Evolutionary conservation across 2,113 vertebrate species (phyloP), one percentile per base, ranked within the genome.

Genomic region (Mus pahari): DNA sequence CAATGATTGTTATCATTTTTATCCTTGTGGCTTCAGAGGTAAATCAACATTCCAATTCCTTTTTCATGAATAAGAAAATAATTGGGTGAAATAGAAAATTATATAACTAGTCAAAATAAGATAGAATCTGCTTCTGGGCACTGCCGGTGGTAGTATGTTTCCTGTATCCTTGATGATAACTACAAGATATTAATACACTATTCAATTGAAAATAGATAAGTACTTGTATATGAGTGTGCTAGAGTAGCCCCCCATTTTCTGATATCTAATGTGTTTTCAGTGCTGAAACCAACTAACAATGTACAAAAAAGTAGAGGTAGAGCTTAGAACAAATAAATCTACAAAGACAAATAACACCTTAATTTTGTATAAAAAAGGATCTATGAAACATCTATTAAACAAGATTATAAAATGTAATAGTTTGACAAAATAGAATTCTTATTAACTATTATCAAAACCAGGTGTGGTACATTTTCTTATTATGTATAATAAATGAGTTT

Each of bases 1-100:
- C 70, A 79, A 62, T 74, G 24, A 91, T 77, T 45, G 42, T 55
- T 96, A 62, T 58, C 3, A 79, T 66, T 94, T 96, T 94, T 0
- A 81, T 79, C 3, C 10, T 92, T 75, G 19, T 86, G 62, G 12
- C 70, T 84, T 77, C 86, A 73, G 13, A 81, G 42, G 86, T 94
- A 75, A 95, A 2, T 39, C 89, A 55, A 71, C 16, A 89, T 7
- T 75, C 36, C 19, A 74, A 42, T 92, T 7, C 1, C 5, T 48
- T 73, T 74, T 84, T 48, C 12, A 64, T 79, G 75, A 24, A 7
- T 75, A 20, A 92, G 22, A 95, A 92, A 87, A 73, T 82, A 86
- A 84, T n/a, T 81, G 2, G 73, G 66, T 86, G 28, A 91, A 20
- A 48, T 3, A 4, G 28, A 81, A 66, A 36, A 39, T 79, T 87